A percentile compares a stretch with the other conserved stretches of the same genome.
phyloP scores from a whole-genome alignment of 37 sponge, comb jelly and placozoan species.

The Bolinopsis microptera region DNA sequence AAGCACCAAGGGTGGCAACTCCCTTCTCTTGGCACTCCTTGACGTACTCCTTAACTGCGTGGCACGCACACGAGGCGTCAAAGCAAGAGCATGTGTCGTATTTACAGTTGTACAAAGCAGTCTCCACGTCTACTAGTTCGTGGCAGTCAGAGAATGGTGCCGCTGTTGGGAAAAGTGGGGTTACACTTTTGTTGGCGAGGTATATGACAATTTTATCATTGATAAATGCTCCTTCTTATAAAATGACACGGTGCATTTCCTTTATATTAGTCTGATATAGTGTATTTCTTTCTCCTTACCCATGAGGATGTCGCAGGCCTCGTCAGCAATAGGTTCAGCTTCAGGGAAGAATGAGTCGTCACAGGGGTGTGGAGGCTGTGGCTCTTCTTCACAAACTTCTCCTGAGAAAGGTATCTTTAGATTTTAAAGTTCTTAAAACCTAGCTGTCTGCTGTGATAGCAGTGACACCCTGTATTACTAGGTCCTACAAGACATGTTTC shows the following conservation, averaged over 20 bases:
- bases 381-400: constrained; percentile 19
- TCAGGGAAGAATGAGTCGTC: not conserved
- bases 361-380: constrained; percentile 31
- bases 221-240: no score
- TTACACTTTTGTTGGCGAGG: no score
- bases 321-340: not conserved
- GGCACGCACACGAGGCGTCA: not conserved
- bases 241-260: no score
- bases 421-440: not conserved
- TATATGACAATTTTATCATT: no score
- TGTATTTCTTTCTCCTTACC: not conserved
- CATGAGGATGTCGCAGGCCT: not conserved
- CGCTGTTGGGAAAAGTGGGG: no score
- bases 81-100: constrained; percentile 9
- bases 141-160: constrained; percentile 8
- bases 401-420: not conserved
- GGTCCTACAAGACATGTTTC: no score
- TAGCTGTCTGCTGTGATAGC: no score
- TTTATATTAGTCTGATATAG: no score
- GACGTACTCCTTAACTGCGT: not conserved
- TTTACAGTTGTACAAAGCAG: not conserved
- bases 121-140: not conserved
- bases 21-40: constrained; percentile 19
- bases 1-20: not conserved
- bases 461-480: no score